Conservation (phyloP, 2,113 vertebrate species). For the Excalfactoria chinensis region DNA sequence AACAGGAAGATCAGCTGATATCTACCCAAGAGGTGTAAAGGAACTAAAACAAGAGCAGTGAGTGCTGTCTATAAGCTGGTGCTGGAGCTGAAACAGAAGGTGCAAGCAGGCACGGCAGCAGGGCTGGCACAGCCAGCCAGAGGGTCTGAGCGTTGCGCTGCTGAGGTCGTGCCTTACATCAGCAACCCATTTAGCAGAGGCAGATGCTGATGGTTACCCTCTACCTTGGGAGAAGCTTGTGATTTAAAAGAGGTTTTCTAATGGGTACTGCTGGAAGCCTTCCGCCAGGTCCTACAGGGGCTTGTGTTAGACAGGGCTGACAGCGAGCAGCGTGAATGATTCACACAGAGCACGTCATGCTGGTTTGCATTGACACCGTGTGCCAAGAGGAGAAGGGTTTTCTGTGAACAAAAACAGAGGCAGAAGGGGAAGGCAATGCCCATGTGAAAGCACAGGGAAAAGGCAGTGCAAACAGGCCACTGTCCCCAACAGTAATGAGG, state of each 20-base stretch:
- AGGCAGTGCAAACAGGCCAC: neutral
- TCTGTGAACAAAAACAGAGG: neutral
- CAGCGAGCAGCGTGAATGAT: neutral
- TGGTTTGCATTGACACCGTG: neutral
- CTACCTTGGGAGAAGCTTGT: neutral
- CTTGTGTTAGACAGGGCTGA: neutral
- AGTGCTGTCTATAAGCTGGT: constrained; percentile 35
- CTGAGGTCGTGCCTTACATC: neutral
- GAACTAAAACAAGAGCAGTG: neutral
- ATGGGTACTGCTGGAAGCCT: neutral
- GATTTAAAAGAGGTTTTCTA: neutral
- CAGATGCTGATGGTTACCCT: neutral
- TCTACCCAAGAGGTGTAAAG: constrained; percentile 57
- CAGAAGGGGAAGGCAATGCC: neutral
- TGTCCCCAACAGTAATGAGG: neutral
- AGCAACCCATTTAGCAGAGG: neutral
- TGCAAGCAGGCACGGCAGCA: neutral
- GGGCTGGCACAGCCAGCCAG: neutral
- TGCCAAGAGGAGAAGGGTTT: neutral
- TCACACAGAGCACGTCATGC: neutral
- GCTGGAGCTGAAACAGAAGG: neutral
- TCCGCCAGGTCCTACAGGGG: neutral
- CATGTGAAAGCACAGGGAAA: neutral
- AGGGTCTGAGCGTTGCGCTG: neutral
- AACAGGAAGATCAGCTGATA: constrained; percentile 42